Conservation (phyloP, 2,113 vertebrate genomes). For the Machaerirhynchus nigripectus region DNA sequence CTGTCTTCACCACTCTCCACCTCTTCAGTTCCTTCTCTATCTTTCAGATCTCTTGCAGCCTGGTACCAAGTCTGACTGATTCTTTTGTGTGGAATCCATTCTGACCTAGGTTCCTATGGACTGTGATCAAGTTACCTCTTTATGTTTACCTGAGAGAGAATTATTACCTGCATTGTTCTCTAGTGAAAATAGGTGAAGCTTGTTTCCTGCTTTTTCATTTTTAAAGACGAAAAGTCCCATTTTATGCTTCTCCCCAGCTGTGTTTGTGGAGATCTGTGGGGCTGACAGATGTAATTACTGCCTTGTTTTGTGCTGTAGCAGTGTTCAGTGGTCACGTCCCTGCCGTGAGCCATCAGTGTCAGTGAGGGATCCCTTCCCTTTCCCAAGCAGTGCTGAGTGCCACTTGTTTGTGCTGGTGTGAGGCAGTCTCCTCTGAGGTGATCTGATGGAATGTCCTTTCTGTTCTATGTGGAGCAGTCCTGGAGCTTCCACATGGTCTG, state of each 20-base stretch:
- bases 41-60: not conserved
- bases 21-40: not conserved
- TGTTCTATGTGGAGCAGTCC: not conserved
- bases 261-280: not conserved
- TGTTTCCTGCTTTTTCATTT: not conserved
- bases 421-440: not conserved
- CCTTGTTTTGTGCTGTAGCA: not conserved
- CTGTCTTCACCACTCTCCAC: not conserved
- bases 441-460: not conserved
- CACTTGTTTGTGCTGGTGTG: not conserved
- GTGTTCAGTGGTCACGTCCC: accelerated
- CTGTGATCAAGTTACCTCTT: not conserved
- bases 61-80: not conserved
- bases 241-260: not conserved
- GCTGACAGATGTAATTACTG: not conserved
- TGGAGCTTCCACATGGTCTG: not conserved
- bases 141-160: not conserved
- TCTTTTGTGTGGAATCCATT: not conserved
- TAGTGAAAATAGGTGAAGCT: not conserved
- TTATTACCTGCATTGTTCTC: not conserved
- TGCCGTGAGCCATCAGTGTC: accelerated
- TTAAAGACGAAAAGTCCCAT: not conserved
- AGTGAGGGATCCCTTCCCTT: not conserved
- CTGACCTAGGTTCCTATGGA: not conserved
- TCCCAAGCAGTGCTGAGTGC: not conserved